These are phyloP conservation scores for Clostera curtula DNA, from an alignment of 2,888 invertebrate genomes.

Conservation along the genomic window DNA sequence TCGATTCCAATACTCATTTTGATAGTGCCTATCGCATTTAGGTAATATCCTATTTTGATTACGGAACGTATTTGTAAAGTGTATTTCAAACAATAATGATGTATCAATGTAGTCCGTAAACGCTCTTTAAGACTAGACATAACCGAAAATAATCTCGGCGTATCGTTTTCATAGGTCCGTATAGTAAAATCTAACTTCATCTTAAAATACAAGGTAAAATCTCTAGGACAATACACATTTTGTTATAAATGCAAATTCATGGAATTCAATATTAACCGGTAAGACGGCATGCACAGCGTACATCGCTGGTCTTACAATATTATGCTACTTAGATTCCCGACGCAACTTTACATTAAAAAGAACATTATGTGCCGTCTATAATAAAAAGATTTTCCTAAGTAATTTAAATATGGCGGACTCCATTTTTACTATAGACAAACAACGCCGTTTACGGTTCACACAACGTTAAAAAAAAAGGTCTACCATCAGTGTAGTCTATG, in stretches of 20 bases:
- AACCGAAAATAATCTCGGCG: conserved; percentile 59
- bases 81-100: too few species aligned
- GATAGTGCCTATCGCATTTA: too few species aligned
- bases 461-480: too few species aligned
- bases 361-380: not conserved
- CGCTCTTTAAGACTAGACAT: conserved; percentile 61
- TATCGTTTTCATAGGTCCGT: conserved; percentile 53
- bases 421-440: too few species aligned
- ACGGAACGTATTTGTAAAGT: too few species aligned
- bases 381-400: conserved; percentile 6
- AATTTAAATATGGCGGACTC: too few species aligned
- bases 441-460: too few species aligned
- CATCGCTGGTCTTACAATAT: conserved; percentile 54
- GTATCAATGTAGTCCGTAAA: too few species aligned
- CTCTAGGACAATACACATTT: conserved; percentile 72
- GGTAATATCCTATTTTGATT: too few species aligned
- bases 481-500: conserved; percentile 2
- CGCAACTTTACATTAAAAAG: conserved; percentile 29
- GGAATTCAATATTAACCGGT: conserved; percentile 69
- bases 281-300: conserved; percentile 47
- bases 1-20: too few species aligned
- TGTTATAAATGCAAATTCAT: conserved; percentile 75
- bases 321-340: conserved; percentile 64
- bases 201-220: conserved; percentile 69
- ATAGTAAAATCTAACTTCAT: conserved; percentile 53